Evolutionary conservation across 35 echinoderm and acorn worm species (phyloP).

Genomic region (Ophiothrix spiculata): DNA sequence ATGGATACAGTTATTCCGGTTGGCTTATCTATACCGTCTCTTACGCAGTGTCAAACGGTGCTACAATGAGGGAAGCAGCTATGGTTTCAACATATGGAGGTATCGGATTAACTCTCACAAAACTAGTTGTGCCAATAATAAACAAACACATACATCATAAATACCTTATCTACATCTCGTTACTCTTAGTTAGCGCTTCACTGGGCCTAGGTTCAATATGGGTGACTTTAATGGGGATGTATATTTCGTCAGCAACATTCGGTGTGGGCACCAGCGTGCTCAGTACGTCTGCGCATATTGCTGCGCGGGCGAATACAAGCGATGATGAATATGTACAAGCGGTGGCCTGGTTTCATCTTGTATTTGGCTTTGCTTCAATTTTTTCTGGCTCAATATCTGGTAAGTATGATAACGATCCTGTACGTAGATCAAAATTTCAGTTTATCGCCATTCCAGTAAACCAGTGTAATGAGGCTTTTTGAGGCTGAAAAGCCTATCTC

Average conservation of each 20-base stretch:
- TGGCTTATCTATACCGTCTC: neutral
- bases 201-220: neutral
- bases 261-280: neutral
- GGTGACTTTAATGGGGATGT: neutral
- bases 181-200: neutral
- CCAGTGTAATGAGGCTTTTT: too few relatives aligned
- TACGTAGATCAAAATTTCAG: too few relatives aligned
- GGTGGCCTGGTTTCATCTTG: neutral
- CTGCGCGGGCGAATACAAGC: neutral
- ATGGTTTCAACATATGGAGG: neutral
- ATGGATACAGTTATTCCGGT: neutral
- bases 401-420: too few relatives aligned
- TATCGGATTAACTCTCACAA: neutral
- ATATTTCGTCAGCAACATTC: neutral
- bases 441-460: too few relatives aligned
- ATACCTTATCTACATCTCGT: neutral
- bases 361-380: neutral
- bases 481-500: too few relatives aligned
- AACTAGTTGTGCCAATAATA: neutral
- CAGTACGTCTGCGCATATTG: neutral
- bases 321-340: neutral
- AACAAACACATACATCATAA: neutral
- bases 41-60: neutral
- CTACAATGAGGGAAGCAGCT: neutral
- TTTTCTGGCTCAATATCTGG: neutral